Base-by-base conservation (phyloP, 2,888 invertebrate species). In the Drosophila pseudotalamancana region DNA sequence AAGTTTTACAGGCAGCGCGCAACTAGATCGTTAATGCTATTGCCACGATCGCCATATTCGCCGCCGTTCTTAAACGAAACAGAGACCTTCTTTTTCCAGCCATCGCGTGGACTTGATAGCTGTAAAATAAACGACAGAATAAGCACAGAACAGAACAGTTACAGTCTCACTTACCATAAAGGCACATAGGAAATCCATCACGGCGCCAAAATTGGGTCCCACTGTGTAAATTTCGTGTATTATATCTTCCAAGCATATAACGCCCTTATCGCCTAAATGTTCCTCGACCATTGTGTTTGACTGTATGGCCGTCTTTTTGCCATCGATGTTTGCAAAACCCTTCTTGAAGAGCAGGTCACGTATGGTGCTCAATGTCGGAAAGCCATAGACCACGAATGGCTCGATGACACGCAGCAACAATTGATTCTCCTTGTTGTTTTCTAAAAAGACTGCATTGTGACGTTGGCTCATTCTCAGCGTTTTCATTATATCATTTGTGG, bases 241-340 rank as follows among this genome's bases (percentile, higher is more conserved):
- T 16, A 92, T 89, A 69, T 92, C 92, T 57, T 92, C 92, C 62
- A 92, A 76, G 61, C 92, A 92, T 45, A 92, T 91, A 0, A 92
- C 88, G 9, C 92, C 92, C 56, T 89, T 80, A 0, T 89, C 82
- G 3, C 92, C 92, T 19, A 92, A 67, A 2, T 90, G 73, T 34
- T 91, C 89, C 64, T 92, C 92, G 12, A 92, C 89, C 88, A 91
- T 82, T 1, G 90, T 89, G 62, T 92, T 92, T 0, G 91, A 91
- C 56, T 90, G 90, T 40, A 92, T 92, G 1, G 91, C 82, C 0
- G 89, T 89, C 59, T 90, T 91, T 39, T 90, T 91, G 21, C 83
- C 87, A 19, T 90, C 63, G 6, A 92, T 80, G 19, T 67, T 71
- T 0, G 90, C 90, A 49, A 92, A 92, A 2, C 90, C 92, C 39